These are phyloP conservation scores for Zapus hudsonius DNA, from an alignment of 2,113 vertebrate species.

Conservation along the genomic window DNA sequence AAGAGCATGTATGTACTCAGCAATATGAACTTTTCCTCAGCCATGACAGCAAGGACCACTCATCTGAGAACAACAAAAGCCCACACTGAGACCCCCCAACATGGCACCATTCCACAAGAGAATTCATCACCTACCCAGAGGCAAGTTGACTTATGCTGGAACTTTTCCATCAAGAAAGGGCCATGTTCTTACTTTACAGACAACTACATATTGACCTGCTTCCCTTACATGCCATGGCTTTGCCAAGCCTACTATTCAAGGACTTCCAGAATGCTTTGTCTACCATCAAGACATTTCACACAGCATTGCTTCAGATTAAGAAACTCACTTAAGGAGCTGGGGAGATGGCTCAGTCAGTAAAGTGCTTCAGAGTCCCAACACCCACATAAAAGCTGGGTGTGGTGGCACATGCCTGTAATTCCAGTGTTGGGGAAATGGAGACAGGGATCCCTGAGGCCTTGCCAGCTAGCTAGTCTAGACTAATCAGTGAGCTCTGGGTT, in stretches of 20 bases:
- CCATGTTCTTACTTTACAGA: background rate
- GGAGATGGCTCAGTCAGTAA: too few relatives aligned
- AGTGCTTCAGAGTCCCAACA: too few relatives aligned
- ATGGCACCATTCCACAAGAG: background rate
- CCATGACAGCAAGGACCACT: background rate
- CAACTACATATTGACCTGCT: background rate
- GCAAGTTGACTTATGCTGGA: background rate
- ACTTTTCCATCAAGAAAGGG: background rate
- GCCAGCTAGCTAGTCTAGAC: too few relatives aligned
- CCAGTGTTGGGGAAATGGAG: too few relatives aligned
- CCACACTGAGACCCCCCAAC: background rate
- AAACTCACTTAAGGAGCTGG: background rate
- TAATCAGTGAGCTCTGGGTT: too few relatives aligned
- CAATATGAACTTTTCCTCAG: background rate
- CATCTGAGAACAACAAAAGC: background rate
- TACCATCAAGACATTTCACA: background rate
- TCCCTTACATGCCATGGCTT: background rate
- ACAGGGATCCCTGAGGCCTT: too few relatives aligned
- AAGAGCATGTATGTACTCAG: background rate
- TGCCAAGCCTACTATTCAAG: background rate
- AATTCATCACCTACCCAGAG: background rate
- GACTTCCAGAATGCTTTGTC: background rate
- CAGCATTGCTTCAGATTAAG: background rate
- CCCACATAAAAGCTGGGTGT: too few relatives aligned
- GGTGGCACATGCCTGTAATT: too few relatives aligned